phyloP scores from a whole-genome alignment of 2,888 invertebrate genomes.

The Phengaris alcon region DNA sequence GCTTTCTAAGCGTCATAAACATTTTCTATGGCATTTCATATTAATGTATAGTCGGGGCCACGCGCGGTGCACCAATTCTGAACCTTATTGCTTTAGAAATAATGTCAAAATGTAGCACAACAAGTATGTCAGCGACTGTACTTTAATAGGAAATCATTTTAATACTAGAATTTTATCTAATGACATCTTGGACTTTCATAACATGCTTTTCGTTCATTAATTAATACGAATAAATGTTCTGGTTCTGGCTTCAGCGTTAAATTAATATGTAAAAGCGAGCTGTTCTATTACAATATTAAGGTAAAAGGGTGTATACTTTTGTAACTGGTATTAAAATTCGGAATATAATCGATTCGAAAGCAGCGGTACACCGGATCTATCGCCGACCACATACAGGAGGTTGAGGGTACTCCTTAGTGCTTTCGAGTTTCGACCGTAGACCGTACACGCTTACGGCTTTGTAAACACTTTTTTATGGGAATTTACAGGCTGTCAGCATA shows the following conservation, averaged over 20 bases:
- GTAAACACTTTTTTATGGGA: no score
- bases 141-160: slow-evolving; percentile 21
- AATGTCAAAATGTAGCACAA: background rate
- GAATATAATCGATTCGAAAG: no score
- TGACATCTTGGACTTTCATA: slow-evolving; percentile 12
- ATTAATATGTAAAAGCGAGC: slow-evolving; percentile 1
- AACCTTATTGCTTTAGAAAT: background rate
- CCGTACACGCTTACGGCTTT: no score
- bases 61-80: no score
- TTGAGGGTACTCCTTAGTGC: no score
- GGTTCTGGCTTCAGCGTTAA: background rate
- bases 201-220: slow-evolving; percentile 14
- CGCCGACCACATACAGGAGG: no score
- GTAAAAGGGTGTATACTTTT: no score
- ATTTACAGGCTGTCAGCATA: no score
- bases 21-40: background rate
- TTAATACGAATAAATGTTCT: background rate
- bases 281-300: background rate
- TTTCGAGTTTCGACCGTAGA: no score
- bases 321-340: no score
- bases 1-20: slow-evolving; percentile 8
- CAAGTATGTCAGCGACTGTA: background rate
- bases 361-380: no score
- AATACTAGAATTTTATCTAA: slow-evolving; percentile 20
- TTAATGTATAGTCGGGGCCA: background rate